Percentiles rank a stretch among this genome's conserved stretches.
Evolutionary conservation across 1,140 invertebrate genomes (phyloP).

Genomic region (Heliothis subflexa): DNA sequence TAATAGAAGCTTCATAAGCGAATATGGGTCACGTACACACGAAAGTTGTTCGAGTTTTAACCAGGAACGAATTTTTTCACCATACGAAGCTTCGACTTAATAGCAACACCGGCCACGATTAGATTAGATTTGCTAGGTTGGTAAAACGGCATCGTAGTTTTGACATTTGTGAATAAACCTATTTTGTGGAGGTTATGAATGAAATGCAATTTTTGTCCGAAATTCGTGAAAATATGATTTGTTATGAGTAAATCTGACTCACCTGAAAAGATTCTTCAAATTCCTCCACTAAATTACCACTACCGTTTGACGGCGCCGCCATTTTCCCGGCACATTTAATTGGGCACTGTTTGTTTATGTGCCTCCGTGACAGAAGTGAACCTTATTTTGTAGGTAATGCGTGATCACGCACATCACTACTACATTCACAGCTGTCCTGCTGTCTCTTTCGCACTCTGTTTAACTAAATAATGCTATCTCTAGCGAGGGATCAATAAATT

Average conservation of each 20-base stretch:
- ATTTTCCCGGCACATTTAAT: conserved; percentile 78
- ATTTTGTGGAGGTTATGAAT: conserved; percentile 69
- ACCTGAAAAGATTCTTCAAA: conserved; percentile 94
- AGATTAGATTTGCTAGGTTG: conserved; percentile 72
- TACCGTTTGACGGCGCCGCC: conserved; percentile 92
- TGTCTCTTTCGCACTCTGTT: conserved; percentile 31
- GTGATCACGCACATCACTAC: conserved; percentile 52
- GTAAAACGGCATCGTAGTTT: conserved; percentile 62
- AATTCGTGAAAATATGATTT: conserved; percentile 12
- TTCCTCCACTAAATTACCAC: conserved; percentile 93
- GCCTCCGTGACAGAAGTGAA: conserved; percentile 39
- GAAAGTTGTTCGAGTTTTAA: conserved; percentile 58
- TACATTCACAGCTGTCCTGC: conserved; percentile 35
- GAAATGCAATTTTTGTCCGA: conserved; percentile 45
- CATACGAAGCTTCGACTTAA: conserved; percentile 78
- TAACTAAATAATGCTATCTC: neutral
- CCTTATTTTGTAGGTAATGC: conserved; percentile 6
- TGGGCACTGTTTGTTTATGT: conserved; percentile 38
- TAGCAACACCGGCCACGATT: conserved; percentile 69
- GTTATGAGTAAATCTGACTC: conserved; percentile 45
- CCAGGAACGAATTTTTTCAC: conserved; percentile 59
- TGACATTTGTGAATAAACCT: conserved; percentile 68
- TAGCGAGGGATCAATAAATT: conserved; percentile 50
- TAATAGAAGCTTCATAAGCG: conserved; percentile 76
- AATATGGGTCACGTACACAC: conserved; percentile 82